Evolutionary conservation across 2,888 invertebrate species (phyloP), one percentile per base, ranked within the genome.

Genomic region (Microctonus aethiopoides): DNA sequence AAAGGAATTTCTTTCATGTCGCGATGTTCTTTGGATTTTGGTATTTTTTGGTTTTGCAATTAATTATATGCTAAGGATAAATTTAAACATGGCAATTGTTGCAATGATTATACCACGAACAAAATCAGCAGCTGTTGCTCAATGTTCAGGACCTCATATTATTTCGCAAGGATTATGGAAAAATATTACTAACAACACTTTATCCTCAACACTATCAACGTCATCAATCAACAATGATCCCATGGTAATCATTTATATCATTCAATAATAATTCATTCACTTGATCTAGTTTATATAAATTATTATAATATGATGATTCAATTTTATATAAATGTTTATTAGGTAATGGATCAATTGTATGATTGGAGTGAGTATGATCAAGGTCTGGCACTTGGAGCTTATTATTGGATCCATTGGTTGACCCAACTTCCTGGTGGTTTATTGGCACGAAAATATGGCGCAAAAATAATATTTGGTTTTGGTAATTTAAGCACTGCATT

Each of bases 351-450:
- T 29, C 79, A 80, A 29, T 80, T 83, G 22, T 91, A 91, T 77
- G 81, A 87, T 22, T 93, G 93, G 93, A 89, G 90, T 79, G 91
- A 91, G 78, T 89, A 90, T 76, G 87, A 91, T 68, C 92, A 92
- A 82, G 91, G 91, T 9, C 77, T 90, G 46, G 88, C 91, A 9
- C 83, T 93, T 67, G 92, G 92, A 0, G 90, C 91, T 0, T 94
- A 92, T 81, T 94, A 92, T 83, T 93, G 92, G 91, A 85, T 92
- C 1, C 93, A 94, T 79, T 92, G 93, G 89, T 59, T 91, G 0
- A 89, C 91, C 0, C 93, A 94, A 85, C 86, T 94, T 36, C 93
- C 93, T 0, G 94, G 93, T 32, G 94, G 93, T 32, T 86, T 92
- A 68, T 79, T 93, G 62, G 91, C 93, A 0, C 89, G 90, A 69